Evolutionary conservation across 53 echinoderm and acorn worm species (phyloP).

Genomic region (Echinometra lucunter): DNA sequence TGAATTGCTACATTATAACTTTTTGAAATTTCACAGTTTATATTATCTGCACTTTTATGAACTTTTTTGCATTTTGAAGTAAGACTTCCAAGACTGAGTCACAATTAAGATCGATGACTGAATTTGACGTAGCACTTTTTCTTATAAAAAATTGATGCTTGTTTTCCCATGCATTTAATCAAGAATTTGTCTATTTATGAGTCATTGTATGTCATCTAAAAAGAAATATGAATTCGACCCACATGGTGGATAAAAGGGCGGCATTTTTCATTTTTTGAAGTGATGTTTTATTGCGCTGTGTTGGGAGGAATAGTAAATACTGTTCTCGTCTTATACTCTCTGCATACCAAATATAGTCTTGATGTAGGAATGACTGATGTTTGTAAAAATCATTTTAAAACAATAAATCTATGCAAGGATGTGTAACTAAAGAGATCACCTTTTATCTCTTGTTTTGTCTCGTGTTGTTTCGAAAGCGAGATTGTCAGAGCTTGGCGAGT

Average conservation of each 20-base stretch:
- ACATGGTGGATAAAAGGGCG: not conserved
- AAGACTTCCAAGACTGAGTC: not conserved
- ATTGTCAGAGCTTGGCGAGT: not conserved
- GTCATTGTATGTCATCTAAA: constrained; percentile 30
- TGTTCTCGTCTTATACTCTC: constrained; percentile 4
- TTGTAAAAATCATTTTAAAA: constrained; percentile 45
- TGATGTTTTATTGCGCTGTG: constrained; percentile 17
- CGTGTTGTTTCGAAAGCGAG: not conserved
- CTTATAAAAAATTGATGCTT: constrained; percentile 30
- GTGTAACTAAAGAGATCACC: not conserved
- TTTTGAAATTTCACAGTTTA: not conserved
- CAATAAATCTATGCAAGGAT: constrained; percentile 68
- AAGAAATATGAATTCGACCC: not conserved
- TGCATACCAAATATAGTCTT: constrained; percentile 50
- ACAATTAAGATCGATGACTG: constrained; percentile 12
- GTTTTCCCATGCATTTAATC: constrained; percentile 3
- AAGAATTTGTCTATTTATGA: not conserved
- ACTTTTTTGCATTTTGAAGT: not conserved
- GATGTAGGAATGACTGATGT: constrained; percentile 27
- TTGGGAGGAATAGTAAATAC: constrained; percentile 36
- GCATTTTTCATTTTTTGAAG: constrained; percentile 33
- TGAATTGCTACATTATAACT: not conserved
- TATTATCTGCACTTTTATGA: not conserved
- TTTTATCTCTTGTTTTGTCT: not conserved
- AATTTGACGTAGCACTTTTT: constrained; percentile 30